phyloP scores from a whole-genome alignment of 2,888 invertebrate genomes.

The Leptinotarsa rubiginosa region DNA sequence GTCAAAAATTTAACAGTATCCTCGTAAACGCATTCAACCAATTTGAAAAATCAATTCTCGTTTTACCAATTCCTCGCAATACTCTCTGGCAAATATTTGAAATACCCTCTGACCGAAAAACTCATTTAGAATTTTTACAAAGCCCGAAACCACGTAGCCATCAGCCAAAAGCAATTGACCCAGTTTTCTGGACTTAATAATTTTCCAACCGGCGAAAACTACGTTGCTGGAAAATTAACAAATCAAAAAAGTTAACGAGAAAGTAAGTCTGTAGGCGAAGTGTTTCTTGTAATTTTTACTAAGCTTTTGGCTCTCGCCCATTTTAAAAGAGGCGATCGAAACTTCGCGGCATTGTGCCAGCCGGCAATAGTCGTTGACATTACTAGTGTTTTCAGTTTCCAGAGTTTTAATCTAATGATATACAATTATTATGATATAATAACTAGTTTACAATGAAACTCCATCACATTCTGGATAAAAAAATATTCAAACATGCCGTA shows the following conservation, averaged over 20 bases:
- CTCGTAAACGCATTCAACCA: background rate
- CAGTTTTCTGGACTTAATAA: background rate
- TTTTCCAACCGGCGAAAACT: background rate
- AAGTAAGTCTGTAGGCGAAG: background rate
- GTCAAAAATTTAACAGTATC: background rate
- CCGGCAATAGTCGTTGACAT: no score
- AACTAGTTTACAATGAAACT: no score
- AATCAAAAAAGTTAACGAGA: background rate
- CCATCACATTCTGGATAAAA: no score
- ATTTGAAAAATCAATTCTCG: background rate
- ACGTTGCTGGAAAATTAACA: conserved; percentile 3
- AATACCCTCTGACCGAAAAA: background rate
- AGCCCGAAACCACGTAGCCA: background rate
- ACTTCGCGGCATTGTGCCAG: no score
- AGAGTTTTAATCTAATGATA: no score
- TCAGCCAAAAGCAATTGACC: conserved; percentile 1
- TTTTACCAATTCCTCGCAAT: conserved; percentile 1
- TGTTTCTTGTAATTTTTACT: background rate
- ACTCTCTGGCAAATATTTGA: conserved; percentile 2
- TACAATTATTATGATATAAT: no score
- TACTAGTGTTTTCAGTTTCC: no score
- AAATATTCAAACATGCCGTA: no score
- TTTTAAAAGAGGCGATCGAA: no score
- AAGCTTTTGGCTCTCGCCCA: background rate
- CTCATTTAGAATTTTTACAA: conserved; percentile 2